phyloP scores from a whole-genome alignment of 2,888 invertebrate species.

The Schrankia costaestrigalis region DNA sequence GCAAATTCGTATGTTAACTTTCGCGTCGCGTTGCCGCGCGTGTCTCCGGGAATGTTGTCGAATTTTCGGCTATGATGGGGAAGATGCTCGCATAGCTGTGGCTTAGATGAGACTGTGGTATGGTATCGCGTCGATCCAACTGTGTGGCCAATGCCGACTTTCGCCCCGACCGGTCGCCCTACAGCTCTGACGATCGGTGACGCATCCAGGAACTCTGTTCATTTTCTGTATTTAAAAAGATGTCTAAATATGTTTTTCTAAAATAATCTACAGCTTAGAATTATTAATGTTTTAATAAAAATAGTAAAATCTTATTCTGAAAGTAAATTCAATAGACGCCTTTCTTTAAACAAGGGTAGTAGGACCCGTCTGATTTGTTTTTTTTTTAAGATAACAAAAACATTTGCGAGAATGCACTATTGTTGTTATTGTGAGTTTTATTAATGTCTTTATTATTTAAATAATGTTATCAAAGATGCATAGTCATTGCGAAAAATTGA shows the following conservation, averaged over 20 bases:
- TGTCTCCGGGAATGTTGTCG: slow-evolving; percentile 58
- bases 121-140: slow-evolving; percentile 66
- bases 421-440: slow-evolving; percentile 14
- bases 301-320: background rate
- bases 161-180: slow-evolving; percentile 80
- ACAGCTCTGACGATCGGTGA: slow-evolving; percentile 69
- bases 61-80: slow-evolving; percentile 75
- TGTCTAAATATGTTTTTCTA: slow-evolving; percentile 44
- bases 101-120: slow-evolving; percentile 80
- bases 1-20: slow-evolving; percentile 48
- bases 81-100: slow-evolving; percentile 79
- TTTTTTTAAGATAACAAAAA: too few relatives aligned
- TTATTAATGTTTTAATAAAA: background rate
- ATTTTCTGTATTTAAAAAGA: slow-evolving; percentile 59
- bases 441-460: slow-evolving; percentile 16
- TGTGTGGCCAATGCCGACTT: slow-evolving; percentile 72
- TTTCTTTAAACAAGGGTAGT: too few relatives aligned
- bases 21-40: slow-evolving; percentile 66
- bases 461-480: slow-evolving; percentile 35
- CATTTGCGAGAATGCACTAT: slow-evolving; percentile 10
- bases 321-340: too few relatives aligned
- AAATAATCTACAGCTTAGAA: background rate
- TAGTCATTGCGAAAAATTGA: slow-evolving; percentile 43
- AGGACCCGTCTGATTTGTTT: too few relatives aligned
- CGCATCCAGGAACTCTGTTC: slow-evolving; percentile 72